A percentile compares a stretch with the other conserved stretches of the same genome.
phyloP scores from a whole-genome alignment of 1,140 invertebrate genomes.

The Lutraria rhynchaena region DNA sequence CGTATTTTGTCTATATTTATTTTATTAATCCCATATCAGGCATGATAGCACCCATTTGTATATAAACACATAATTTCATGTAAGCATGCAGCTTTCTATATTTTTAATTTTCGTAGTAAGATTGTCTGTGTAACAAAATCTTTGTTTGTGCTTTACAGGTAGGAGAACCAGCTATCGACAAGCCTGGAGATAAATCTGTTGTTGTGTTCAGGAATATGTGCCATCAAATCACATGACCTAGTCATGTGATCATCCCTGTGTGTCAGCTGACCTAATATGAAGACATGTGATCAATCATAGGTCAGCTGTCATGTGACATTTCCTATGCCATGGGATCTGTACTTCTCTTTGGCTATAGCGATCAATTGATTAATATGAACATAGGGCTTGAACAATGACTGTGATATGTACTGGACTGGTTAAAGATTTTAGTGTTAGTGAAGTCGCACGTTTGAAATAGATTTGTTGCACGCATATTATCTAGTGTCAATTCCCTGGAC shows the following conservation, averaged over 20 bases:
- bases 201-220: slow-evolving; percentile 38
- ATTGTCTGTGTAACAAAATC: not conserved
- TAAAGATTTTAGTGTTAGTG: too few relatives aligned
- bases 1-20: not conserved
- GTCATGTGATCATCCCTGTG: slow-evolving; percentile 34
- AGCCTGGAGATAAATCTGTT: slow-evolving; percentile 37
- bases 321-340: too few relatives aligned
- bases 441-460: too few relatives aligned
- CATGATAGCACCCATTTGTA: not conserved
- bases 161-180: slow-evolving; percentile 5
- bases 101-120: not conserved
- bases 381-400: too few relatives aligned
- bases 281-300: too few relatives aligned
- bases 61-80: not conserved
- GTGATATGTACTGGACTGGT: too few relatives aligned
- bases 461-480: too few relatives aligned
- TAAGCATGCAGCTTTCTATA: not conserved
- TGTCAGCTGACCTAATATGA: too few relatives aligned
- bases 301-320: too few relatives aligned
- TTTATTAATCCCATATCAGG: not conserved
- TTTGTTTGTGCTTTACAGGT: slow-evolving; percentile 12
- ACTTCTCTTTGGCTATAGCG: too few relatives aligned
- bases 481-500: too few relatives aligned
- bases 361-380: too few relatives aligned
- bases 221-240: slow-evolving; percentile 29